phyloP scores from a whole-genome alignment of 2,797 vertebrate species.

The Eupleurogrammus muticus region DNA sequence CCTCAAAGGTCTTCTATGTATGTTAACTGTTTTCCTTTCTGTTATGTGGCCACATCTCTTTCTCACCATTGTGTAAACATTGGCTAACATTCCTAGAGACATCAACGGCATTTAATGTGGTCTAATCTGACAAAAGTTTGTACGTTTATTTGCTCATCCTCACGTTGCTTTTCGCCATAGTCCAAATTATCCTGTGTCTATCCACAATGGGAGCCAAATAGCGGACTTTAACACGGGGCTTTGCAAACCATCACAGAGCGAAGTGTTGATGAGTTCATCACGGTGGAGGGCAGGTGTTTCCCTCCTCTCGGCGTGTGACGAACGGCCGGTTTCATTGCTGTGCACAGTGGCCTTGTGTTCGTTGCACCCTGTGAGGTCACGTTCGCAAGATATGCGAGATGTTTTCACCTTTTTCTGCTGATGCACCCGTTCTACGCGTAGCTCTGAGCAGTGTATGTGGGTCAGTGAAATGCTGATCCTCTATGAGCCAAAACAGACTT shows the following conservation, averaged over 20 bases:
- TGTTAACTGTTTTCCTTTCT: constrained; percentile 90
- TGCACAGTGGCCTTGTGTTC: constrained; percentile 38
- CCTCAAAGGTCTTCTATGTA: constrained; percentile 85
- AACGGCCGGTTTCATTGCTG: constrained; percentile 27
- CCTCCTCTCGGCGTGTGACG: constrained; percentile 4
- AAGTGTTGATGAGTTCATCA: constrained; percentile 13
- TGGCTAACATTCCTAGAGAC: constrained; percentile 92
- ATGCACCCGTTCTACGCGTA: constrained; percentile 61
- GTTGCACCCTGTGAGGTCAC: constrained; percentile 27
- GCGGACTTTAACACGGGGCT: constrained; percentile 96
- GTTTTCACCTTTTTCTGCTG: constrained; percentile 42
- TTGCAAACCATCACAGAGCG: constrained; percentile 89
- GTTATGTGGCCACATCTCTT: constrained; percentile 94
- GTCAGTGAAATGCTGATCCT: constrained; percentile 73
- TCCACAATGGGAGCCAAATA: constrained; percentile 93
- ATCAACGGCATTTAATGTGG: constrained; percentile 96
- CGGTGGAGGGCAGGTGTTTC: constrained; percentile 21
- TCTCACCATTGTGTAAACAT: constrained; percentile 93
- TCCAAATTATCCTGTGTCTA: constrained; percentile 96
- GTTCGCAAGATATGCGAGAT: constrained; percentile 27
- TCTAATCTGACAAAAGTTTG: constrained; percentile 94
- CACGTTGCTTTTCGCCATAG: constrained; percentile 97
- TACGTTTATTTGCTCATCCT: constrained; percentile 95
- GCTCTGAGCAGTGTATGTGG: constrained; percentile 68
- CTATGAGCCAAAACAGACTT: constrained; percentile 61